Evolutionary conservation across 2,113 vertebrate species (phyloP).

Genomic region (Murina feae): DNA sequence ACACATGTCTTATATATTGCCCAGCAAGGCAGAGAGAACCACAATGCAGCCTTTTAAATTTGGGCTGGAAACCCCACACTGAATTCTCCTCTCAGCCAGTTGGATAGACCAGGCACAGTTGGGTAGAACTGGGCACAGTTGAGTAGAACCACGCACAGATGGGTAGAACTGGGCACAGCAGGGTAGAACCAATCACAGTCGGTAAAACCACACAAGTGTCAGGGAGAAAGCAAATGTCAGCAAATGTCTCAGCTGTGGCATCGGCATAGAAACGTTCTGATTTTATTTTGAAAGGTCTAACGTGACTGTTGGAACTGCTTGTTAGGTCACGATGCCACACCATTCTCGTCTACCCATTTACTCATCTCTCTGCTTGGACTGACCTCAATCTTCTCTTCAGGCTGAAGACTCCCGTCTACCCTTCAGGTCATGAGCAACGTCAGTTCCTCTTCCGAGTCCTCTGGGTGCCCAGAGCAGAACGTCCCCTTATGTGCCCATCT

Average conservation of each 20-base stretch:
- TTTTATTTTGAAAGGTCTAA: neutral
- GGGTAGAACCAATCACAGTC: too few species aligned
- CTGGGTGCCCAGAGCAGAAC: neutral
- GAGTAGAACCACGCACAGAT: too few species aligned
- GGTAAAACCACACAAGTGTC: too few species aligned
- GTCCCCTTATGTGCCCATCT: neutral
- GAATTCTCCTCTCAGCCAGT: neutral
- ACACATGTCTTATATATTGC: neutral
- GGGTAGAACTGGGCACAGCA: too few species aligned
- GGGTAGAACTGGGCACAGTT: too few species aligned
- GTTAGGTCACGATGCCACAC: neutral
- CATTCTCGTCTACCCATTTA: neutral
- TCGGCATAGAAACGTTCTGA: neutral
- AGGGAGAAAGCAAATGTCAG: neutral
- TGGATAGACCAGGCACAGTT: too few species aligned
- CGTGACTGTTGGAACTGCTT: too few species aligned
- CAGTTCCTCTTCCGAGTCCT: neutral
- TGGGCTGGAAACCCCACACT: neutral
- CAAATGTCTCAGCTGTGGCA: accelerated
- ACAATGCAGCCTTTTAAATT: accelerated
- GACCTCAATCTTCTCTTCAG: neutral
- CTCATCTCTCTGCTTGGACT: neutral
- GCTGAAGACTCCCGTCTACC: neutral
- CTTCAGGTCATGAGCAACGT: neutral
- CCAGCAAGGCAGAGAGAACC: neutral